These are phyloP conservation scores for Apomyelois bistriatella DNA, from an alignment of 2,888 invertebrate species.

Conservation along the genomic window DNA sequence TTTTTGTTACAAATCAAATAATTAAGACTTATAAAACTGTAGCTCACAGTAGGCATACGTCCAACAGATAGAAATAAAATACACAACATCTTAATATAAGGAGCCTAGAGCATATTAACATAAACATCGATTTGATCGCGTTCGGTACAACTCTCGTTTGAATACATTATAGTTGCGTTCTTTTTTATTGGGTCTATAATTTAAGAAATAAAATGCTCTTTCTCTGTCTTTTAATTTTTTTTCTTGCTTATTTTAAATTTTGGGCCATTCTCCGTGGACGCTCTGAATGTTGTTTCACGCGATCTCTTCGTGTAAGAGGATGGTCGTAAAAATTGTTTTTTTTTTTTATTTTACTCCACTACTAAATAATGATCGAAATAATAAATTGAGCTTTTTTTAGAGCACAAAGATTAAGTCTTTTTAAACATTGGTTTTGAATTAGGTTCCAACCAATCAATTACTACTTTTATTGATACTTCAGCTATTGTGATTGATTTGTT, in stretches of 20 bases:
- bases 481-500: no score
- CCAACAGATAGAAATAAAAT: slow-evolving; percentile 49
- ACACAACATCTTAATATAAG: slow-evolving; percentile 65
- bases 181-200: slow-evolving; percentile 69
- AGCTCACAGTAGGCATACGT: slow-evolving; percentile 38
- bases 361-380: slow-evolving; percentile 38
- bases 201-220: slow-evolving; percentile 62
- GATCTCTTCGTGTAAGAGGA: slow-evolving; percentile 28
- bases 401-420: slow-evolving; percentile 21
- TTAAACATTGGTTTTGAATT: no score
- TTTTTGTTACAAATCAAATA: slow-evolving; percentile 44
- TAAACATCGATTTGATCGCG: slow-evolving; percentile 65
- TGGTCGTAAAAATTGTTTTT: slow-evolving; percentile 59
- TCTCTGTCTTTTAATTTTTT: slow-evolving; percentile 27
- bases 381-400: slow-evolving; percentile 30
- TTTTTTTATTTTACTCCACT: slow-evolving; percentile 50
- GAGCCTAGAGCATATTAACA: slow-evolving; percentile 56
- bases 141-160: slow-evolving; percentile 54
- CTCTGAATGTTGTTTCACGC: slow-evolving; percentile 28
- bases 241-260: slow-evolving; percentile 25
- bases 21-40: slow-evolving; percentile 47
- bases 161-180: slow-evolving; percentile 62
- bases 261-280: slow-evolving; percentile 35
- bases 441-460: no score
- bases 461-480: no score